These are phyloP conservation scores for Dendrolimus pini DNA, from an alignment of 2,888 invertebrate genomes.

Conservation along the genomic window DNA sequence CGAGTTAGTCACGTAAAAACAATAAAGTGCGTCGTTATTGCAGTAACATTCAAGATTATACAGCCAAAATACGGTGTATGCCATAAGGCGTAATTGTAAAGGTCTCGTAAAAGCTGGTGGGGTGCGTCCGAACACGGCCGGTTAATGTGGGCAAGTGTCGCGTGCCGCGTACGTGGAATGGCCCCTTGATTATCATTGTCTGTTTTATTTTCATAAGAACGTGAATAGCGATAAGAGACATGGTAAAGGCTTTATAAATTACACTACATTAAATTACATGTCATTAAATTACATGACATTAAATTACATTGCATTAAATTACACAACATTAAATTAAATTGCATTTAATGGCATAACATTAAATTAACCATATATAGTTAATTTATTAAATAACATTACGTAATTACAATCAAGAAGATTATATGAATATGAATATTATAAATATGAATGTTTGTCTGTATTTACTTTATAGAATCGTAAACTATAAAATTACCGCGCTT, in stretches of 20 bases:
- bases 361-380: too few relatives aligned
- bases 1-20: conserved; percentile 13
- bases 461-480: too few relatives aligned
- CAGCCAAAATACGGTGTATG: conserved; percentile 1
- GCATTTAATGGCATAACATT: too few relatives aligned
- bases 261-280: too few relatives aligned
- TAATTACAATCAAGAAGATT: too few relatives aligned
- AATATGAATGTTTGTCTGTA: too few relatives aligned
- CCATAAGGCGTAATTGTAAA: background rate
- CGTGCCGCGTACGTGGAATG: background rate
- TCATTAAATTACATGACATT: too few relatives aligned
- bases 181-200: background rate
- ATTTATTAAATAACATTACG: too few relatives aligned
- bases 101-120: background rate
- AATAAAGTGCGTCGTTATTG: conserved; percentile 13
- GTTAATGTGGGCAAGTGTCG: background rate
- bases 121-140: background rate
- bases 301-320: too few relatives aligned
- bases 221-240: background rate
- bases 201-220: background rate
- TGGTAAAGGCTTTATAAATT: background rate
- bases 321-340: too few relatives aligned
- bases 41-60: conserved; percentile 6
- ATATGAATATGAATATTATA: too few relatives aligned
- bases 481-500: too few relatives aligned